Evolutionary conservation across 1,140 invertebrate species (phyloP), one percentile per base, ranked within the genome.

Genomic region (Mamestra configurata): DNA sequence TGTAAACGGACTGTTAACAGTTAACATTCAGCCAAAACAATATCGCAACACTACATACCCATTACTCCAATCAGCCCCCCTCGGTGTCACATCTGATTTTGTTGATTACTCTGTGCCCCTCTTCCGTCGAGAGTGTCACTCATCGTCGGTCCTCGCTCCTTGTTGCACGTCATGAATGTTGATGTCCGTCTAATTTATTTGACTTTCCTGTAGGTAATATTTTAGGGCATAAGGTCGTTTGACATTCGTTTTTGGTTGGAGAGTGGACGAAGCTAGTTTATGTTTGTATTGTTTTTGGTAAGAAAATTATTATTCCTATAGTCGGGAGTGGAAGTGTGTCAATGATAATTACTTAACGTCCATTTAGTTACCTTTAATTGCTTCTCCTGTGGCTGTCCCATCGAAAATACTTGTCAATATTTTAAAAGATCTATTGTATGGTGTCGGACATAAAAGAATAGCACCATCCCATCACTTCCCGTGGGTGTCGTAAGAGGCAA

Each of bases 161-260:
- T 49, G 73, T 61, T 35, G 43, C 40, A 31, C 57, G 73, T 49
- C 57, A 37, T 61, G 73, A 76, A 64, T 76, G 27, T 76, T 76
- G 73, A 76, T 76, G 57, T 64, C 18, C 37, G 10, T 49, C 57
- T 76, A 76, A 76, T 76, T 76, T 61, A 64, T 76, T 76, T 76
- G 64, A 64, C 55, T 76, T 66, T 76, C 40, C 18, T 22, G 53
- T 49, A 31, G 27, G 27, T 31, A 20, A 76, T 76, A 40, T 61
- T 64, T 35, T 49, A 40, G 37, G 31, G 59, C 53, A 57, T 70
- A 70, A 72, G 51, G 57, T 31, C 57, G 20, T 24, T 43, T 61
- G 57, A 46, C 40, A 24, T 61, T 35, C 11, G 53, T 13, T 27
- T 22, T 11, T 53, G 4, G 20, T 31, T 18, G 7, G 24, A 11